Evolutionary conservation across 2,113 vertebrate genomes (phyloP).

Genomic region (Nasalis larvatus): DNA sequence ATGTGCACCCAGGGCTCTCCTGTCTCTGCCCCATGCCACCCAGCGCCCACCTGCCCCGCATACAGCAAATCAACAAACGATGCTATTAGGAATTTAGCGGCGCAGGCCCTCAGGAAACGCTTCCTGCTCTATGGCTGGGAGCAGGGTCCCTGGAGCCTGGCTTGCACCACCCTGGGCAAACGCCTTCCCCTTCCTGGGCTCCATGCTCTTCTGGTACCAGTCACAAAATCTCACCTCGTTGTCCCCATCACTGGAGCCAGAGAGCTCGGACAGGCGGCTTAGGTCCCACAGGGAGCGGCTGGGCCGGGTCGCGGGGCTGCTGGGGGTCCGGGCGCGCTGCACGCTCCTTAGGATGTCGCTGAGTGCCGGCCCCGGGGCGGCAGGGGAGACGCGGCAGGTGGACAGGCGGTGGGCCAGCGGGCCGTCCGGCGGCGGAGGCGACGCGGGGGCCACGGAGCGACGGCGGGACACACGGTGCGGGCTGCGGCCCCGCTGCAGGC

Average conservation of each 20-base stretch:
- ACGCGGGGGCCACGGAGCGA: slow-evolving; percentile 47
- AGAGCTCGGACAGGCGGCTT: slow-evolving; percentile 77
- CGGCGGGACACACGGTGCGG: slow-evolving; percentile 60
- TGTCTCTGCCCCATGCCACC: slow-evolving; percentile 46
- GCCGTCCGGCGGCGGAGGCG: accelerated
- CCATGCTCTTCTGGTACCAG: background rate
- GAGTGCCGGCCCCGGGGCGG: background rate
- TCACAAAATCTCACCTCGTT: slow-evolving; percentile 52
- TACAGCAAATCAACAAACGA: background rate
- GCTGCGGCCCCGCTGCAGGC: background rate
- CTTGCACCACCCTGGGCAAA: background rate
- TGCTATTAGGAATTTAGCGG: background rate
- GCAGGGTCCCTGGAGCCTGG: background rate
- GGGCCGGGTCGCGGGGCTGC: background rate
- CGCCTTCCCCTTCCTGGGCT: background rate
- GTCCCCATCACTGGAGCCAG: slow-evolving; percentile 62
- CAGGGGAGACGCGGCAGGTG: background rate
- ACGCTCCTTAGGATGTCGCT: slow-evolving; percentile 64
- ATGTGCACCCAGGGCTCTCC: background rate
- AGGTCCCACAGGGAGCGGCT: slow-evolving; percentile 82
- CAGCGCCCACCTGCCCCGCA: background rate
- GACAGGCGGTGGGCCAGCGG: slow-evolving; percentile 8
- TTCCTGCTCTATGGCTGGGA: background rate
- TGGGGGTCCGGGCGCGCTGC: background rate
- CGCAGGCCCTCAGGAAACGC: background rate